phyloP scores from a whole-genome alignment of 2,888 invertebrate species.

The Theodoxus fluviatilis region DNA sequence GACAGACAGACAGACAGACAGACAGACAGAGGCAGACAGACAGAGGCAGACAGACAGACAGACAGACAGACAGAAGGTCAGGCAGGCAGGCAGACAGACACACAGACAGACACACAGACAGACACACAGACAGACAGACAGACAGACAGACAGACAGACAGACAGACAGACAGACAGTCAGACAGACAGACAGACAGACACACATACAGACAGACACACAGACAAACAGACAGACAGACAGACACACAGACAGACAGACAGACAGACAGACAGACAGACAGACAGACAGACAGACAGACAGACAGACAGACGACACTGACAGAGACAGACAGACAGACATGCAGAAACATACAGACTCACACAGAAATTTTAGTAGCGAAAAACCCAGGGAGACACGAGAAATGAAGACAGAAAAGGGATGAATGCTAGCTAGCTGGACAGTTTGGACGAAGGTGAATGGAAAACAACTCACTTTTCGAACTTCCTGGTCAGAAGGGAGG shows the following conservation, averaged over 20 bases:
- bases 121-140: constrained; percentile 5
- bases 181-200: not conserved
- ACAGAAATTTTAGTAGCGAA: not conserved
- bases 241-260: not conserved
- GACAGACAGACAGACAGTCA: not conserved
- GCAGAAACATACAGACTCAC: not conserved
- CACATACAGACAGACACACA: constrained; percentile 11
- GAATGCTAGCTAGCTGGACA: no score
- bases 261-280: not conserved
- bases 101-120: constrained; percentile 1
- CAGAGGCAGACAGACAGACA: not conserved
- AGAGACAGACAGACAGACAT: not conserved
- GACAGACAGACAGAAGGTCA: constrained; percentile 3
- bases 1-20: no score
- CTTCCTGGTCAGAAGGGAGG: no score
- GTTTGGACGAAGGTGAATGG: not conserved
- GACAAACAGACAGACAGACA: not conserved
- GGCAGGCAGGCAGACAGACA: not conserved
- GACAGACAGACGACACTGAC: no score
- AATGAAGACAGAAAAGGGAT: no score
- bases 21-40: constrained; percentile 17
- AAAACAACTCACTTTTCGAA: no score
- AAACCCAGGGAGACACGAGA: not conserved
- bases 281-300: constrained; percentile 6
- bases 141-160: constrained; percentile 1